Percentiles rank a stretch among this genome's conserved stretches.
phyloP scores from a whole-genome alignment of 2,797 vertebrate species.

The Sebastes taczanowskii region DNA sequence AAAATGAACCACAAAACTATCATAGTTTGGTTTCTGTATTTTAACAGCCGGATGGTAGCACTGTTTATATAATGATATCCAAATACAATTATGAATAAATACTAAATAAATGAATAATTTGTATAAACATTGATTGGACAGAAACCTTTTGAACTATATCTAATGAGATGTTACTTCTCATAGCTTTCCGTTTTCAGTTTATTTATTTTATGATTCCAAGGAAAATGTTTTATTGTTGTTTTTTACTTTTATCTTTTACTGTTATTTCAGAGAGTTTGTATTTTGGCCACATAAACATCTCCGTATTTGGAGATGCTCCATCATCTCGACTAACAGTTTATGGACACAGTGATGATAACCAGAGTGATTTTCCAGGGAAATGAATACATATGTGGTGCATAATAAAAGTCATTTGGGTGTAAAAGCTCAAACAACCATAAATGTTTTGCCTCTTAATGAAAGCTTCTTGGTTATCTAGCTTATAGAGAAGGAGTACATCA shows the following conservation, averaged over 20 bases:
- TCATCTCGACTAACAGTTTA: constrained; percentile 9
- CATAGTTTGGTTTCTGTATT: background rate
- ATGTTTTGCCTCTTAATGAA: background rate
- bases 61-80: background rate
- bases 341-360: constrained; percentile 50
- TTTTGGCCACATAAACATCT: background rate
- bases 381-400: background rate
- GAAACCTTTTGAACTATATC: background rate
- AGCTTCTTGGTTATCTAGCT: background rate
- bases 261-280: background rate
- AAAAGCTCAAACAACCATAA: constrained; percentile 35
- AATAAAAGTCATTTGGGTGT: constrained; percentile 21
- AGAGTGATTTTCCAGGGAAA: constrained; percentile 21
- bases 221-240: background rate
- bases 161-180: background rate
- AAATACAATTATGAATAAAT: background rate
- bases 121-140: no score
- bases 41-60: background rate
- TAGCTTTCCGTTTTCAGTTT: background rate
- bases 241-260: background rate
- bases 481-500: background rate
- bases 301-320: background rate
- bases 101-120: no score
- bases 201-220: background rate
- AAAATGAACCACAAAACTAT: background rate